Evolutionary conservation across 2,888 invertebrate species (phyloP), one percentile per base, ranked within the genome.

Genomic region (Antheraea yamamai): DNA sequence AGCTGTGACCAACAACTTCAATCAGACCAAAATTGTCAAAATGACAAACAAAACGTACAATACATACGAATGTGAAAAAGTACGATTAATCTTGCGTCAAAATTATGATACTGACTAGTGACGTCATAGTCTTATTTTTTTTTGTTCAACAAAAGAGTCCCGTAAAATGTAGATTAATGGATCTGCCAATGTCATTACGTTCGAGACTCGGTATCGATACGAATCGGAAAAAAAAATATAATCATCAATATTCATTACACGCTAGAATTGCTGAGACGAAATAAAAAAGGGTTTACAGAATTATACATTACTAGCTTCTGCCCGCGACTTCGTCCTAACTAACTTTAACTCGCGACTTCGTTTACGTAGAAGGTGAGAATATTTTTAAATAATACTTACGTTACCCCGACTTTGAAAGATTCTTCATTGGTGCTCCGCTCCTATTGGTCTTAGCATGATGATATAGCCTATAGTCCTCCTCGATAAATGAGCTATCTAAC

Each of bases 211-310:
- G 79, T 10, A 81, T 79, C 75, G 79, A 80, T 83, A 80, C 80
- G 84, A 85, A 85, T 85, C 64, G 18, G 16, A 82, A 84, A 85
- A 84, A 86, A 86, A 87, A 85, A 85, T 82, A 81, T 75, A 81
- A 90, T 89, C 92, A 94, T 94, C 88, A 93, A 94, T 94, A 91
- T 84, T 86, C 85, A 93, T 94, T 93, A 93, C 82, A 92, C 88
- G 93, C 84, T 85, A 78, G 85, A 82, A 86, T 87, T 89, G 85
- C 77, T 80, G 83, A 81, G 84, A 85, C 61, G 66, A 35, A 75
- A 73, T 64, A 51, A 66, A 66, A 6, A 30, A 66, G 73, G 73
- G 73, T 72, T 73, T 55, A 30, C 30, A 66, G 64, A 66, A 66
- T 26, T 66, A 66, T 12, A 30, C 30, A 66, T 66, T 66, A 66